These are phyloP conservation scores for Nilaparvata lugens DNA, from an alignment of 1,140 invertebrate genomes.

Conservation along the genomic window DNA sequence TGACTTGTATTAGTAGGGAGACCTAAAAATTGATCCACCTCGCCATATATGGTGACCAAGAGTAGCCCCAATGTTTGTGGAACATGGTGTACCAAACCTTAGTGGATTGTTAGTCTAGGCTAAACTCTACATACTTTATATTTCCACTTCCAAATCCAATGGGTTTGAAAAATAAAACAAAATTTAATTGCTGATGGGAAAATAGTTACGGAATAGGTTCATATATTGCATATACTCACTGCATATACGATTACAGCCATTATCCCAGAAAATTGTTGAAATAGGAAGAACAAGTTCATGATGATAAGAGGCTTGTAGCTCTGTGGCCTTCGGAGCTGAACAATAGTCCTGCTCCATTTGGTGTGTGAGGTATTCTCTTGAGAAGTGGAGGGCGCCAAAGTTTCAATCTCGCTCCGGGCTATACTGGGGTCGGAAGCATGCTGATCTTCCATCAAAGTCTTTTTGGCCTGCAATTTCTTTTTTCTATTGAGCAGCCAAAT, in stretches of 20 bases:
- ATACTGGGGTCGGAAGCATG: background rate
- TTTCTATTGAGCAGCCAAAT: conserved; percentile 50
- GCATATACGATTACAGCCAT: conserved; percentile 69
- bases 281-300: conserved; percentile 53
- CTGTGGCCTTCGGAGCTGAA: conserved; percentile 8
- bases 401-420: conserved; percentile 6
- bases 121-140: too few relatives aligned
- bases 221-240: conserved; percentile 41
- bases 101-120: too few relatives aligned
- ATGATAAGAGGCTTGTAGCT: conserved; percentile 49
- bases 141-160: too few relatives aligned
- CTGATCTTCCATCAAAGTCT: conserved; percentile 4
- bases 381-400: background rate
- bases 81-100: too few relatives aligned
- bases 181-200: too few relatives aligned
- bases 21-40: too few relatives aligned
- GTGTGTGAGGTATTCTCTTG: background rate
- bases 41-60: too few relatives aligned
- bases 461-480: conserved; percentile 40
- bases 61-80: too few relatives aligned
- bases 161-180: too few relatives aligned
- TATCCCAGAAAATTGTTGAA: conserved; percentile 66
- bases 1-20: too few relatives aligned
- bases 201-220: too few relatives aligned
- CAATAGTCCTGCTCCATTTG: background rate